These are phyloP conservation scores for Thalassoma bifasciatum DNA, from an alignment of 2,113 vertebrate genomes.

Conservation along the genomic window DNA sequence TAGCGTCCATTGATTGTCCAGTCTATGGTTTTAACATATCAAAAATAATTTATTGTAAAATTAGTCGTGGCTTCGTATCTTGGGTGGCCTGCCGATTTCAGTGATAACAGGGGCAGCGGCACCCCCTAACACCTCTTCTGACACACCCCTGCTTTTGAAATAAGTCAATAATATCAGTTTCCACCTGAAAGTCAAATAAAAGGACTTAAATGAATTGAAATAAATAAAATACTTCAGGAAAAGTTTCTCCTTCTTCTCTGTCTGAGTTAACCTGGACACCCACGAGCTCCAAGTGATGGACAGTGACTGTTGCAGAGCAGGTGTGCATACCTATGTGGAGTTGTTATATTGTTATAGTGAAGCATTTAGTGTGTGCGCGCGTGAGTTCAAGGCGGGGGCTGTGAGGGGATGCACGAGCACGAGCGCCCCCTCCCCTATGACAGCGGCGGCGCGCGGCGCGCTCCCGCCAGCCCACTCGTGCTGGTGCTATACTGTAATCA, in stretches of 20 bases:
- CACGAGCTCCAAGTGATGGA: conserved; percentile 47
- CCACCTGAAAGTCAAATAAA: no score
- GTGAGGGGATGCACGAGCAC: conserved; percentile 35
- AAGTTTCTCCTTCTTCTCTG: background rate
- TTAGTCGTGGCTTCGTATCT: no score
- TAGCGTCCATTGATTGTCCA: no score
- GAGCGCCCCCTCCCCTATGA: conserved; percentile 46
- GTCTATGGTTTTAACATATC: no score
- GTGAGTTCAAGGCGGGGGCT: conserved; percentile 8
- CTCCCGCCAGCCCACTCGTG: conserved; percentile 60
- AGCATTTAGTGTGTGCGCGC: background rate
- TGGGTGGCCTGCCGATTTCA: no score
- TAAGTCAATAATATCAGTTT: no score
- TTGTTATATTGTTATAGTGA: conserved; percentile 53
- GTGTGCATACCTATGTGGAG: conserved; percentile 66
- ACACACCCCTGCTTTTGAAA: no score
- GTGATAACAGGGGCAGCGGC: no score
- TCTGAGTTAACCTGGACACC: background rate
- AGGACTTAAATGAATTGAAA: background rate
- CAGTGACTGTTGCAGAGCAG: conserved; percentile 60
- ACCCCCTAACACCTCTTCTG: no score
- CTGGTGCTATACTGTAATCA: conserved; percentile 73
- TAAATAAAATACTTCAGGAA: background rate
- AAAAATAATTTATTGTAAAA: no score
- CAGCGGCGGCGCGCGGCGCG: conserved; percentile 70